phyloP scores from a whole-genome alignment of 2,888 invertebrate genomes.

The Calephelis perditalis region DNA sequence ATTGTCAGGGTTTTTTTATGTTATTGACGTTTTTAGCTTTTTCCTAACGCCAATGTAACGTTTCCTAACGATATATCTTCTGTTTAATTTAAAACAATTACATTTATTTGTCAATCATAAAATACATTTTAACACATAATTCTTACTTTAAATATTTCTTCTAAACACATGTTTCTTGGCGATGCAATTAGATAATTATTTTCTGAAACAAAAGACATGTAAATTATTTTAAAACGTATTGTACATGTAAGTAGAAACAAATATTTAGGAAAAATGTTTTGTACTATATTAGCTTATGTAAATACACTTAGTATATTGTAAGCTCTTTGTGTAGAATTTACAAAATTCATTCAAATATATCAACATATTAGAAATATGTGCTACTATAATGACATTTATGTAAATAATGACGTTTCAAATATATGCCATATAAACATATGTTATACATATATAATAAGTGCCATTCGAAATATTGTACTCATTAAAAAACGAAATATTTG shows the following conservation, averaged over 20 bases:
- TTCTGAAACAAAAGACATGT: slow-evolving; percentile 22
- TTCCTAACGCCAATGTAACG: too few species aligned
- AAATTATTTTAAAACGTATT: slow-evolving; percentile 40
- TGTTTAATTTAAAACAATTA: too few species aligned
- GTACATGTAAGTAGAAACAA: slow-evolving; percentile 50
- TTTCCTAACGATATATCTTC: too few species aligned
- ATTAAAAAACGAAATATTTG: too few species aligned
- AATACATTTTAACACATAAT: too few species aligned
- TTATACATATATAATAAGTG: too few species aligned
- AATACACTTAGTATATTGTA: slow-evolving; percentile 23
- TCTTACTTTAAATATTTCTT: too few species aligned
- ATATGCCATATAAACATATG: background rate
- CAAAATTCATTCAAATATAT: background rate
- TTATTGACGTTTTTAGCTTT: too few species aligned
- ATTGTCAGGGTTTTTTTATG: too few species aligned
- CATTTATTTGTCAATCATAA: too few species aligned
- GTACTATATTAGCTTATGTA: slow-evolving; percentile 40
- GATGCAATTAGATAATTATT: slow-evolving; percentile 13
- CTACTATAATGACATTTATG: slow-evolving; percentile 16
- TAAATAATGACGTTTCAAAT: slow-evolving; percentile 22
- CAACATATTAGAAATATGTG: background rate
- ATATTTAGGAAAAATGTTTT: slow-evolving; percentile 62
- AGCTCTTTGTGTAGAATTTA: slow-evolving; percentile 18
- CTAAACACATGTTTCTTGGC: background rate
- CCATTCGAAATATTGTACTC: background rate